These are phyloP conservation scores for Corythaixoides concolor DNA, from an alignment of 2,113 vertebrate genomes.

Conservation along the genomic window DNA sequence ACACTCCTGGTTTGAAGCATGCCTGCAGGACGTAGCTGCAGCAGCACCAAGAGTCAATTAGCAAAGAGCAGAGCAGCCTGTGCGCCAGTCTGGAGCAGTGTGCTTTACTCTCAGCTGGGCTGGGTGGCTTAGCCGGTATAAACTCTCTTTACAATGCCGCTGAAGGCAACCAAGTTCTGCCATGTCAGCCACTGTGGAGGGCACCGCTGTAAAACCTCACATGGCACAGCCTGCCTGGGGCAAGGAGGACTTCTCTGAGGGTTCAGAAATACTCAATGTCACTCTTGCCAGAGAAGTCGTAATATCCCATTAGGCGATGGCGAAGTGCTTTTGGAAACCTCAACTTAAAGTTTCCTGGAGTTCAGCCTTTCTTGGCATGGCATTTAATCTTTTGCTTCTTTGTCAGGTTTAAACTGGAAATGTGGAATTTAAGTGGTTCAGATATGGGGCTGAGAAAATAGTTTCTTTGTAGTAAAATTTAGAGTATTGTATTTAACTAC, in stretches of 20 bases:
- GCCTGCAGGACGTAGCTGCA: neutral
- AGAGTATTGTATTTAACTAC: neutral
- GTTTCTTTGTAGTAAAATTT: neutral
- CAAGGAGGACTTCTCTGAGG: neutral
- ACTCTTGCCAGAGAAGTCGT: neutral
- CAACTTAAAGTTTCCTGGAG: neutral
- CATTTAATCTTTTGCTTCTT: neutral
- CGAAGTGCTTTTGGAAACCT: neutral
- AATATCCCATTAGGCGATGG: neutral
- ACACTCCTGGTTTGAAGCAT: neutral
- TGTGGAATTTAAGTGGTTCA: neutral
- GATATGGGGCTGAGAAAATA: neutral
- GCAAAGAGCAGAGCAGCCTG: neutral
- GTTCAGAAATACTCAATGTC: neutral
- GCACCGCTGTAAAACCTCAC: neutral
- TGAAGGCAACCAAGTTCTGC: neutral
- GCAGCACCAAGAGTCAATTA: neutral
- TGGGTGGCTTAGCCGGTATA: neutral
- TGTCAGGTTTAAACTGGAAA: neutral
- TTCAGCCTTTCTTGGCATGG: neutral
- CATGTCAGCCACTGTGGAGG: neutral
- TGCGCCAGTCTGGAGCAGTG: neutral
- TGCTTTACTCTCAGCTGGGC: neutral
- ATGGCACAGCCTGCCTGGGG: accelerated
- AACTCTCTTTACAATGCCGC: neutral